phyloP scores from a whole-genome alignment of 2,888 invertebrate species.

The Perdita meconis region DNA sequence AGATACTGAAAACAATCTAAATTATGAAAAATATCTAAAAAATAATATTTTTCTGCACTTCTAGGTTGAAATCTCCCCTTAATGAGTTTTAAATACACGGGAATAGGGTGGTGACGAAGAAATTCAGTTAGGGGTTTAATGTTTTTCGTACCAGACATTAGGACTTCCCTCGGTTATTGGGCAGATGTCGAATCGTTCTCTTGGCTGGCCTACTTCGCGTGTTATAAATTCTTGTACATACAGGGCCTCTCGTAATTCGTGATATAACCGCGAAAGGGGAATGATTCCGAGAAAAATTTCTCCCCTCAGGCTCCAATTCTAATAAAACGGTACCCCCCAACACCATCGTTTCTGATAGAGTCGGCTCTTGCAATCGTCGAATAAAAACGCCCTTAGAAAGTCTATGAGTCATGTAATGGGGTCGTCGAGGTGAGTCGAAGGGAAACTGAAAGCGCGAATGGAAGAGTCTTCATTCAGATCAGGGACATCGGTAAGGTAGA shows the following conservation, averaged over 20 bases:
- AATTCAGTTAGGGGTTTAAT: no score
- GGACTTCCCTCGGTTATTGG: no score
- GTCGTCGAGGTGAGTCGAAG: constrained; percentile 22
- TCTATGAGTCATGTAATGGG: constrained; percentile 44
- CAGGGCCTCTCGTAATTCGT: background rate
- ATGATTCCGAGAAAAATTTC: background rate
- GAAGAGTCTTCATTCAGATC: constrained; percentile 24
- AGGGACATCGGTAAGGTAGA: background rate
- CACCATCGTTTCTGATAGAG: background rate
- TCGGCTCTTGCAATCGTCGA: background rate
- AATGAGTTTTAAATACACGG: no score
- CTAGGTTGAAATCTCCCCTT: no score
- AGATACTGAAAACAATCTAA: no score
- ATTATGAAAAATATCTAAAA: no score
- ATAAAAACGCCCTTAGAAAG: constrained; percentile 22
- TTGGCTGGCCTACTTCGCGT: no score
- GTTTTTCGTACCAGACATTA: no score
- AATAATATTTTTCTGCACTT: no score
- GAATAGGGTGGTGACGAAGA: no score
- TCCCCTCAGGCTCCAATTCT: background rate
- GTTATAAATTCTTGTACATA: no score
- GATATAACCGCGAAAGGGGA: background rate
- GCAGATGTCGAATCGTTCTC: no score
- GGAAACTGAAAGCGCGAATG: constrained; percentile 8
- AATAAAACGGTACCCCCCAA: background rate